phyloP scores from a whole-genome alignment of 1,140 invertebrate genomes.

The Tribolium castaneum region DNA sequence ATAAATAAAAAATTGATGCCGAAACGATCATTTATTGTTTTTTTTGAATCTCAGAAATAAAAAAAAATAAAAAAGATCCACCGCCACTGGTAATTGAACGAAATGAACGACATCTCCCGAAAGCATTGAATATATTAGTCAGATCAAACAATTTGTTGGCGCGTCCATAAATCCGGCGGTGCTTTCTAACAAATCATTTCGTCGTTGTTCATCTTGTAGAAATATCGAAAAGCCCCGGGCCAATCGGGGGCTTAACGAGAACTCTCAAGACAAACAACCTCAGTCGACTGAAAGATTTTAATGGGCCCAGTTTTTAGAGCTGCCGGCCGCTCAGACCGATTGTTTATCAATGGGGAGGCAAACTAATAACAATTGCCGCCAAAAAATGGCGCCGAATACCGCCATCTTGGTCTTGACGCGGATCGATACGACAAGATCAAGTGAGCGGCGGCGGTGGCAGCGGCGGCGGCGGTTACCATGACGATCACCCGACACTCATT shows the following conservation, averaged over 20 bases:
- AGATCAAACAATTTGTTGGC: neutral
- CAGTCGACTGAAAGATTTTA: conserved; percentile 61
- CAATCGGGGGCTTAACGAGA: conserved; percentile 46
- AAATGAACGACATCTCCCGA: neutral
- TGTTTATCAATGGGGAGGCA: conserved; percentile 55
- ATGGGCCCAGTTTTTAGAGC: conserved; percentile 60
- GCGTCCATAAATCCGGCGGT: neutral
- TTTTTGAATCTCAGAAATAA: no score
- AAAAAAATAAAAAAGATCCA: no score
- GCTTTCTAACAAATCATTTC: conserved; percentile 51
- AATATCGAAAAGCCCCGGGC: conserved; percentile 51
- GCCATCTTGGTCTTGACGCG: conserved; percentile 53
- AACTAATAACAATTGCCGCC: neutral
- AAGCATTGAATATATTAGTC: neutral
- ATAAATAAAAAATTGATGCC: no score
- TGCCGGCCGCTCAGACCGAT: conserved; percentile 53
- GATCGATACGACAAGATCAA: conserved; percentile 55
- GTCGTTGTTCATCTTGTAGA: conserved; percentile 50
- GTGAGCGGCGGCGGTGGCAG: conserved; percentile 46
- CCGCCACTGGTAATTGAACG: no score
- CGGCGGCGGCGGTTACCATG: conserved; percentile 58
- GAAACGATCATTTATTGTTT: no score
- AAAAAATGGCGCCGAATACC: conserved; percentile 2
- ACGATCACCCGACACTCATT: conserved; percentile 61
- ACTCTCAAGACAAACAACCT: conserved; percentile 58